Conservation (phyloP, 2,797 vertebrate genomes). For the Pangasius krempfi region DNA sequence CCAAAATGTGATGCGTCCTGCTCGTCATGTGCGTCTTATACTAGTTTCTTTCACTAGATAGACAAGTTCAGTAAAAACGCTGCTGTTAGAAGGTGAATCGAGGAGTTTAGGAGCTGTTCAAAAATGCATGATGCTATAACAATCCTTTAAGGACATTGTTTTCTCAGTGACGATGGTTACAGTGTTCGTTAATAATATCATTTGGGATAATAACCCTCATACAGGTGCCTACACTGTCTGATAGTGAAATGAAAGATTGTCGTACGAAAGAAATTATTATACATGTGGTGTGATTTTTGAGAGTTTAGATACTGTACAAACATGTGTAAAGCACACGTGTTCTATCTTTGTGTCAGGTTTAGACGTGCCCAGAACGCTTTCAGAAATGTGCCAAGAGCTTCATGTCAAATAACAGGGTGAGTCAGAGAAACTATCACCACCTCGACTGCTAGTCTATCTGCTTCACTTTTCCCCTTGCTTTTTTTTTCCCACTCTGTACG, state of each 20-base stretch:
- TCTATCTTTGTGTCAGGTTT: slow-evolving; percentile 28
- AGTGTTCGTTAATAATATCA: neutral
- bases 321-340: neutral
- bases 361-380: slow-evolving; percentile 21
- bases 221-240: neutral
- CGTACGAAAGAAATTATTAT: neutral
- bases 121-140: too few relatives aligned
- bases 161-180: too few relatives aligned
- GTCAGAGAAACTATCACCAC: neutral
- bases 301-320: neutral
- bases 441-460: neutral
- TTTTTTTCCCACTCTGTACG: neutral
- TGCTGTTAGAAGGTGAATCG: too few relatives aligned
- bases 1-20: too few relatives aligned
- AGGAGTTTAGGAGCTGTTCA: too few relatives aligned
- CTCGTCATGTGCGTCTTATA: too few relatives aligned
- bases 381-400: slow-evolving; percentile 41
- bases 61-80: too few relatives aligned
- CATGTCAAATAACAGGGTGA: neutral
- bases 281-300: neutral
- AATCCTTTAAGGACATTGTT: too few relatives aligned
- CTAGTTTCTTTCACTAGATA: too few relatives aligned
- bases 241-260: neutral
- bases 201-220: neutral
- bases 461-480: neutral